A percentile compares a stretch with the other conserved stretches of the same genome.
Conservation (phyloP, 2,113 vertebrate genomes). For the Axis porcinus region DNA sequence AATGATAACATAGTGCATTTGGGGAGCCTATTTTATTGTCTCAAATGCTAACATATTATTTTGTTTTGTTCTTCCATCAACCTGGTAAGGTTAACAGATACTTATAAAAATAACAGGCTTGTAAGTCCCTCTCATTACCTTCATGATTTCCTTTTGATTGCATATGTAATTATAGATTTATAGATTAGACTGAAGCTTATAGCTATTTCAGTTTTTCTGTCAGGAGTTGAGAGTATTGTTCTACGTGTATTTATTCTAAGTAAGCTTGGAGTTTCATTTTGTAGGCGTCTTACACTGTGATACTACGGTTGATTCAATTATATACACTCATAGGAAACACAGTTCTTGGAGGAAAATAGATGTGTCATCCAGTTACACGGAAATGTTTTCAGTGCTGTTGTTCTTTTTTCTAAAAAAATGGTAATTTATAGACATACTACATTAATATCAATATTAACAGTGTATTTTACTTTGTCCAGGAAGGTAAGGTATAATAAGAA, state of each 20-base stretch:
- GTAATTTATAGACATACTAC: neutral
- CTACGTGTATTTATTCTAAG: slow-evolving; percentile 5
- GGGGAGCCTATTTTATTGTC: slow-evolving; percentile 3
- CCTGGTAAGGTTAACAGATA: neutral
- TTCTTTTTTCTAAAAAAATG: neutral
- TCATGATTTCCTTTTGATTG: neutral
- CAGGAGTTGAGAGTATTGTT: neutral
- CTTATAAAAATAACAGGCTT: neutral
- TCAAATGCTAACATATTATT: neutral
- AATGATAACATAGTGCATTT: neutral
- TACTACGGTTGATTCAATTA: neutral
- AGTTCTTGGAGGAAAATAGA: neutral
- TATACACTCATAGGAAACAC: neutral
- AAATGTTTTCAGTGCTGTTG: slow-evolving; percentile 8
- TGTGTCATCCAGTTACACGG: neutral
- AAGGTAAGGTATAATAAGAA: neutral
- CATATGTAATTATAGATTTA: neutral
- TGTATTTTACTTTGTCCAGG: neutral
- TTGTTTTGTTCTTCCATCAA: neutral
- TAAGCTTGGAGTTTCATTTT: slow-evolving; percentile 22
- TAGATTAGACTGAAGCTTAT: neutral
- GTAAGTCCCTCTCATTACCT: neutral
- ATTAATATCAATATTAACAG: neutral
- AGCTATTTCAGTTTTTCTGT: neutral
- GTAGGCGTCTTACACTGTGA: neutral